phyloP scores from a whole-genome alignment of 2,797 vertebrate genomes.

The Telmatherina bonti region DNA sequence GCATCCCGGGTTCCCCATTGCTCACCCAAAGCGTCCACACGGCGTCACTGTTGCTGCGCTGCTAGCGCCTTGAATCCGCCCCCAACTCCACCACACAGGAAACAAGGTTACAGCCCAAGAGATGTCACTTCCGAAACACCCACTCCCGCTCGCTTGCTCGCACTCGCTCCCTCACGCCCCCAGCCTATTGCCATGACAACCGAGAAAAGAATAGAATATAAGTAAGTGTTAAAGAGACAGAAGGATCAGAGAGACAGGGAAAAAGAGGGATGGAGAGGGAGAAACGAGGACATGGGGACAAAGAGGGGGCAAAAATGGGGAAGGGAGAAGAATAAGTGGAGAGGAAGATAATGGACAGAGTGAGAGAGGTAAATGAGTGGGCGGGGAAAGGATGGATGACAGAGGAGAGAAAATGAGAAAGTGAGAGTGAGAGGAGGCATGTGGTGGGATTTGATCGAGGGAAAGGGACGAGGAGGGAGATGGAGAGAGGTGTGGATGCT shows the following conservation, averaged over 20 bases:
- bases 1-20: constrained; percentile 73
- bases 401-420: constrained; percentile 41
- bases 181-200: constrained; percentile 90
- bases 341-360: background rate
- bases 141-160: constrained; percentile 83
- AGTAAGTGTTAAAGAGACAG: constrained; percentile 88
- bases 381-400: constrained; percentile 43
- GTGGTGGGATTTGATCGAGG: constrained; percentile 62
- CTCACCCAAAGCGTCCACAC: constrained; percentile 78
- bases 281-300: constrained; percentile 53
- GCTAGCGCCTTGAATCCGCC: constrained; percentile 75
- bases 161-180: constrained; percentile 85
- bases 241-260: constrained; percentile 70
- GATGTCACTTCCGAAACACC: constrained; percentile 90
- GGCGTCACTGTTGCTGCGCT: constrained; percentile 78
- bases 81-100: constrained; percentile 86
- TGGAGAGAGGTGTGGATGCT: constrained; percentile 54
- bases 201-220: constrained; percentile 89
- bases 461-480: constrained; percentile 59
- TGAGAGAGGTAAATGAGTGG: constrained; percentile 35
- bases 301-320: constrained; percentile 37
- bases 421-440: constrained; percentile 52
- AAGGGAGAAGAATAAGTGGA: constrained; percentile 33
- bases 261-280: constrained; percentile 47
- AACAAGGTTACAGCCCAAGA: constrained; percentile 88